These are phyloP conservation scores for Enteromius anoplus DNA, from an alignment of 2,797 vertebrate species.

Conservation along the genomic window DNA sequence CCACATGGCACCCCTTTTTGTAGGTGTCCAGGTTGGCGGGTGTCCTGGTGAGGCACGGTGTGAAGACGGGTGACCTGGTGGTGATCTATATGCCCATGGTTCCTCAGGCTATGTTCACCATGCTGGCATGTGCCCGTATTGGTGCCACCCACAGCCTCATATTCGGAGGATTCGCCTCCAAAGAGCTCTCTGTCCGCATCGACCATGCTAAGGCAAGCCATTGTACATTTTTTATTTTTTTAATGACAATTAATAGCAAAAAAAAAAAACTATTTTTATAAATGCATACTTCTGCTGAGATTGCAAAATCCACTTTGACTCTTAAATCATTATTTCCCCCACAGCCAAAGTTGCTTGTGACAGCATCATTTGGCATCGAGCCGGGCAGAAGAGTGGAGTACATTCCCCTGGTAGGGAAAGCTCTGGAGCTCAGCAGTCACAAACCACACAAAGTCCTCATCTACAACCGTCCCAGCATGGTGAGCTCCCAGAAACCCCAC, in stretches of 20 bases:
- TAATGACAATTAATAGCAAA: not conserved
- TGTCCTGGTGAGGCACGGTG: conserved; percentile 86
- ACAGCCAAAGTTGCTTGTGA: conserved; percentile 92
- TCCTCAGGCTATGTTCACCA: conserved; percentile 92
- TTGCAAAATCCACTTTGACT: not conserved
- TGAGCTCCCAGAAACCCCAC: conserved; percentile 64
- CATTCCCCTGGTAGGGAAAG: conserved; percentile 88
- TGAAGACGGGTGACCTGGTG: conserved; percentile 88
- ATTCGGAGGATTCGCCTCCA: conserved; percentile 96
- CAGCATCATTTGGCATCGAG: conserved; percentile 94
- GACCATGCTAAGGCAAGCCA: conserved; percentile 89
- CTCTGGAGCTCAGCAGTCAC: conserved; percentile 82
- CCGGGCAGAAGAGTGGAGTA: conserved; percentile 90
- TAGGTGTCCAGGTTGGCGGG: conserved; percentile 92
- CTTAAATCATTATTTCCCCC: conserved; percentile 52
- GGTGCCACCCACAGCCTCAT: conserved; percentile 97
- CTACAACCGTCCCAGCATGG: conserved; percentile 90
- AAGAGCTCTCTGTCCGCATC: conserved; percentile 90
- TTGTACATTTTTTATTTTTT: not conserved
- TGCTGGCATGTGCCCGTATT: conserved; percentile 94
- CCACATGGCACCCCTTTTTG: not conserved
- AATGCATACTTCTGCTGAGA: not conserved
- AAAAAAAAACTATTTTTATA: not conserved
- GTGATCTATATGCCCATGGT: conserved; percentile 99
- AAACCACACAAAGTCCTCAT: conserved; percentile 87